Evolutionary conservation across 2,797 vertebrate genomes (phyloP).

Genomic region (Menidia menidia): DNA sequence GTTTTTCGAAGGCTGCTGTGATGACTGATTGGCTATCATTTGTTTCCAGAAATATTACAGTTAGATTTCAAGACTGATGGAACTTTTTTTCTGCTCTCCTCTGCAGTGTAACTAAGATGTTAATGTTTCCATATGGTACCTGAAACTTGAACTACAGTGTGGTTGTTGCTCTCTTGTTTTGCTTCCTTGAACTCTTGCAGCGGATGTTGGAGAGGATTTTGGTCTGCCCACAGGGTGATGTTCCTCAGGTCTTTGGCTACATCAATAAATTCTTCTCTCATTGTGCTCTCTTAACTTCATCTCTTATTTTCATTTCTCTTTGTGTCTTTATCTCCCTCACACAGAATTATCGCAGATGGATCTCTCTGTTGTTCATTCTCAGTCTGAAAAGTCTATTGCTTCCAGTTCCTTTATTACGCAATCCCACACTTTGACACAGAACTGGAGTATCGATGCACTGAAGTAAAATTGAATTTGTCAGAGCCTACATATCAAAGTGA

Average conservation of each 20-base stretch:
- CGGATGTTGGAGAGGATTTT: slow-evolving; percentile 41
- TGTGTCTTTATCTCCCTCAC: slow-evolving; percentile 29
- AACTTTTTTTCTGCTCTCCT: too few species aligned
- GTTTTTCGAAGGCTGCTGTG: not conserved
- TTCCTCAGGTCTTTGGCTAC: slow-evolving; percentile 44
- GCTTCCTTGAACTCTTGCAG: slow-evolving; percentile 30
- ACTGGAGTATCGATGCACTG: slow-evolving; percentile 24
- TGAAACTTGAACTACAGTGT: slow-evolving; percentile 35
- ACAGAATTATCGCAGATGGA: slow-evolving; percentile 32
- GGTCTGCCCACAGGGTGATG: slow-evolving; percentile 29
- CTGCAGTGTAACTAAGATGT: not conserved
- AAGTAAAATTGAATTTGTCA: slow-evolving; percentile 30
- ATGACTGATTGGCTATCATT: not conserved
- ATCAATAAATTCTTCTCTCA: slow-evolving; percentile 41
- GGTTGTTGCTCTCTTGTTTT: slow-evolving; percentile 38
- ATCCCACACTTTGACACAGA: slow-evolving; percentile 27
- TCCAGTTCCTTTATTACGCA: slow-evolving; percentile 33
- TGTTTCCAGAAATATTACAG: not conserved
- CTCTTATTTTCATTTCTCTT: slow-evolving; percentile 33
- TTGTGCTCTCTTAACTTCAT: slow-evolving; percentile 29
- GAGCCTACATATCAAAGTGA: slow-evolving; percentile 15
- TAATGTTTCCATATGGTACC: slow-evolving; percentile 30
- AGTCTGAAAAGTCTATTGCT: slow-evolving; percentile 12
- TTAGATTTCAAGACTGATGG: not conserved
- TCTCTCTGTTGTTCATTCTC: slow-evolving; percentile 32